A percentile compares a stretch with the other conserved stretches of the same genome.
Conservation (phyloP, 2,888 invertebrate genomes). For the Chirona hameri region DNA sequence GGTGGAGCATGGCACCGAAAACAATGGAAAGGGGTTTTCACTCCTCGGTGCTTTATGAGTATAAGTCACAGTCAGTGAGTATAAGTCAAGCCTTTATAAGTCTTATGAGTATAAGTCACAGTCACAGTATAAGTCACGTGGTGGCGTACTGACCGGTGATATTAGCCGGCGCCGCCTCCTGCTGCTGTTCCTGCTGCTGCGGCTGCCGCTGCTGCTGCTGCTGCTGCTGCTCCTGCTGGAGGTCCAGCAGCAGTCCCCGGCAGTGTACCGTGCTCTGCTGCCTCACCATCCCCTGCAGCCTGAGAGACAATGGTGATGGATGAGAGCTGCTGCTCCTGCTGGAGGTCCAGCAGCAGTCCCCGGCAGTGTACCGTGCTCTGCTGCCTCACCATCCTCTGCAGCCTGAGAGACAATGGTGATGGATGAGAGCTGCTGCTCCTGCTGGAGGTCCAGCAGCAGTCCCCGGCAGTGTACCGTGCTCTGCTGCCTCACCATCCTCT, state of each 20-base stretch:
- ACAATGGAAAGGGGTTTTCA: too few species aligned
- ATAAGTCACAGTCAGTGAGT: too few species aligned
- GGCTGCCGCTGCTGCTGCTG: too few species aligned
- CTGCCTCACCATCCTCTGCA: neutral
- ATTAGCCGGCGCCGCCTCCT: neutral
- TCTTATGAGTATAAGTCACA: too few species aligned
- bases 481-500: neutral
- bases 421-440: too few species aligned
- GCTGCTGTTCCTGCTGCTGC: neutral
- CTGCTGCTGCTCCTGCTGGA: neutral
- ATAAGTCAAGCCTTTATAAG: too few species aligned
- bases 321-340: neutral
- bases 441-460: neutral
- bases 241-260: neutral
- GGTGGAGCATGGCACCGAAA: too few species aligned
- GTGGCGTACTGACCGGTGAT: neutral
- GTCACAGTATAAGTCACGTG: too few species aligned
- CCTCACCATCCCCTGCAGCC: neutral
- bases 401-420: neutral
- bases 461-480: neutral
- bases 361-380: neutral
- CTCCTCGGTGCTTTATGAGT: too few species aligned
- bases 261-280: neutral
- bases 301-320: too few species aligned
- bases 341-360: neutral